Evolutionary conservation across 1,140 invertebrate genomes (phyloP).

Genomic region (Acromyrmex echinatior): DNA sequence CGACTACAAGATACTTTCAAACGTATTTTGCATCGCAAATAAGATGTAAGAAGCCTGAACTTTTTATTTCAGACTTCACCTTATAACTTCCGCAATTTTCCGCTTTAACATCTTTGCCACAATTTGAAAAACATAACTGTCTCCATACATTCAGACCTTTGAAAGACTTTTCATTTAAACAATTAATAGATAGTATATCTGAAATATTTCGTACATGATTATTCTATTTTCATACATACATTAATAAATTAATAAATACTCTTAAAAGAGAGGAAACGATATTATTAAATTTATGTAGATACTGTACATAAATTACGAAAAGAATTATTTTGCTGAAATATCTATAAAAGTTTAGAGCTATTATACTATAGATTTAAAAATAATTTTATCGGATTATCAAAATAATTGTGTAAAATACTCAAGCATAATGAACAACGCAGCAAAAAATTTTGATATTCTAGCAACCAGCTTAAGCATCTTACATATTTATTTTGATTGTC

Average conservation of each 20-base stretch:
- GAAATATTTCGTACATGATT: not conserved
- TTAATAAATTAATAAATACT: not conserved
- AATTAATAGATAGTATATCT: not conserved
- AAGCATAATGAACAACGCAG: too few relatives aligned
- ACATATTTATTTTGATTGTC: too few relatives aligned
- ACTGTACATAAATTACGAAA: not conserved
- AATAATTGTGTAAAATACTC: too few relatives aligned
- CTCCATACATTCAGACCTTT: not conserved
- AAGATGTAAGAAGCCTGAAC: constrained; percentile 37
- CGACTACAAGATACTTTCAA: constrained; percentile 45
- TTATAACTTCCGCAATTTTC: constrained; percentile 39
- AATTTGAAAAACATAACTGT: constrained; percentile 36
- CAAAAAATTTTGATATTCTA: too few relatives aligned
- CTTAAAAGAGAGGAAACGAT: not conserved
- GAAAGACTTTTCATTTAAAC: not conserved
- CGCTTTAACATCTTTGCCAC: constrained; percentile 32
- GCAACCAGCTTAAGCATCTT: too few relatives aligned
- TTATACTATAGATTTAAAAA: too few relatives aligned
- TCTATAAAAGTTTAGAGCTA: too few relatives aligned
- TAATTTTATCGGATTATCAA: too few relatives aligned
- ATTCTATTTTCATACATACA: not conserved
- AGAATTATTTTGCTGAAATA: too few relatives aligned
- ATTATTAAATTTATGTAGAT: not conserved
- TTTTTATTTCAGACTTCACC: constrained; percentile 42
- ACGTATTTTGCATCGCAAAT: constrained; percentile 62